phyloP scores from a whole-genome alignment of 2,888 invertebrate genomes.

The Emesis furor region DNA sequence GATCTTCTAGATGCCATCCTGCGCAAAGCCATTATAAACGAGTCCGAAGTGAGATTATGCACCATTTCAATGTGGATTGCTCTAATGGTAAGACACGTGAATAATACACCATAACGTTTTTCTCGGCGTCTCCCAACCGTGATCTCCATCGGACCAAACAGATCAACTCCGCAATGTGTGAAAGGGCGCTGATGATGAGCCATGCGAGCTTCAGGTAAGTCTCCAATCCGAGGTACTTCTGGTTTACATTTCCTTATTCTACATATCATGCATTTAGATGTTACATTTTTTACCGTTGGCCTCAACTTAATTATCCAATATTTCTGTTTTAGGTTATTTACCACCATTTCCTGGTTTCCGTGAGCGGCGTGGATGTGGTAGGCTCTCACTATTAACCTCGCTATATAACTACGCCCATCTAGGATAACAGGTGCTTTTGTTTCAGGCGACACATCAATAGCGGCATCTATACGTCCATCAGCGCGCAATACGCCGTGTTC shows the following conservation, averaged over 20 bases:
- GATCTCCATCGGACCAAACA: constrained; percentile 49
- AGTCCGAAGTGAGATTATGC: constrained; percentile 15
- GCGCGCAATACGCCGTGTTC: too few species aligned
- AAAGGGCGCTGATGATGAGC: constrained; percentile 69
- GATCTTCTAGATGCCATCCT: constrained; percentile 19
- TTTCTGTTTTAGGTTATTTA: constrained; percentile 14
- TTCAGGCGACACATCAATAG: too few species aligned
- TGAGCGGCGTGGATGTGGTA: too few species aligned
- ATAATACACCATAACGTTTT: constrained; percentile 56
- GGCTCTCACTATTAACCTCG: too few species aligned
- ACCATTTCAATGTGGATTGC: constrained; percentile 62
- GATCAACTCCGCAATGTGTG: constrained; percentile 64
- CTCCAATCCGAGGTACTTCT: constrained; percentile 60
- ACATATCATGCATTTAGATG: constrained; percentile 60
- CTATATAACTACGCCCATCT: too few species aligned
- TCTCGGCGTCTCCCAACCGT: too few species aligned
- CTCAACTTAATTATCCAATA: neutral
- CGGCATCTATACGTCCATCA: too few species aligned
- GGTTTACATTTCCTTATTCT: constrained; percentile 53
- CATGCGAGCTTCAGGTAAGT: constrained; percentile 49
- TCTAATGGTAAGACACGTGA: constrained; percentile 70
- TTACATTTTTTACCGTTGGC: constrained; percentile 34
- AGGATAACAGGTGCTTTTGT: too few species aligned
- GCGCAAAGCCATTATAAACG: constrained; percentile 41
- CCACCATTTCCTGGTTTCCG: too few species aligned